These are phyloP conservation scores for Puntigrus tetrazona DNA, from an alignment of 2,113 vertebrate genomes.

Conservation along the genomic window DNA sequence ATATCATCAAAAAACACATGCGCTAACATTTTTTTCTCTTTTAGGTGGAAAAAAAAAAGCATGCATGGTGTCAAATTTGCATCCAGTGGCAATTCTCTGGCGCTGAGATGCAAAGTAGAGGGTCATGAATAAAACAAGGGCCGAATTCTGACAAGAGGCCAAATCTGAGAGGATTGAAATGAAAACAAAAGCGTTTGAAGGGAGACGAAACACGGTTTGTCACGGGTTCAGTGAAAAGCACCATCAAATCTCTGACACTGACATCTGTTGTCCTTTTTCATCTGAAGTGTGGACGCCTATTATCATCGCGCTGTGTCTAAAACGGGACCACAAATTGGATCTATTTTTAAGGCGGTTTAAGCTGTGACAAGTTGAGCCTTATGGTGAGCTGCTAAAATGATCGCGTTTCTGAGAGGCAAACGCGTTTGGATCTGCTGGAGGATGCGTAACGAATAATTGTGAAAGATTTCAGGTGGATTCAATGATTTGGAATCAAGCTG, in stretches of 20 bases:
- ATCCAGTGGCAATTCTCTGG: conserved; percentile 39
- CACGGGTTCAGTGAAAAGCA: conserved; percentile 40
- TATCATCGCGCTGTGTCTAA: conserved; percentile 33
- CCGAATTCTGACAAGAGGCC: conserved; percentile 45
- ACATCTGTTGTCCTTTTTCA: conserved; percentile 13
- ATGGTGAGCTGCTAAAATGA: conserved; percentile 33
- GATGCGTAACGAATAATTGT: background rate
- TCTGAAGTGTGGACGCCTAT: conserved; percentile 49
- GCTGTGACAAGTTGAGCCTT: conserved; percentile 26
- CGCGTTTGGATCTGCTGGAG: background rate
- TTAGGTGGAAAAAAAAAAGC: background rate
- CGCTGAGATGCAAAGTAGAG: conserved; percentile 39
- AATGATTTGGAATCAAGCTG: background rate
- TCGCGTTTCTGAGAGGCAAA: background rate
- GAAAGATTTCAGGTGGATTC: background rate
- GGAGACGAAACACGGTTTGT: conserved; percentile 46
- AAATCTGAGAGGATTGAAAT: conserved; percentile 30
- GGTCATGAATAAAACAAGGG: conserved; percentile 52
- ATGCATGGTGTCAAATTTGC: conserved; percentile 31
- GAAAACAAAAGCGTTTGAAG: conserved; percentile 48
- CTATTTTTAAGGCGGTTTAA: conserved; percentile 54
- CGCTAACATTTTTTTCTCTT: conserved; percentile 12
- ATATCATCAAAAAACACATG: background rate
- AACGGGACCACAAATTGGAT: conserved; percentile 28
- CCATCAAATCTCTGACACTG: conserved; percentile 19